These are phyloP conservation scores for Phoebastria nigripes DNA, from an alignment of 2,797 vertebrate species.

Conservation along the genomic window DNA sequence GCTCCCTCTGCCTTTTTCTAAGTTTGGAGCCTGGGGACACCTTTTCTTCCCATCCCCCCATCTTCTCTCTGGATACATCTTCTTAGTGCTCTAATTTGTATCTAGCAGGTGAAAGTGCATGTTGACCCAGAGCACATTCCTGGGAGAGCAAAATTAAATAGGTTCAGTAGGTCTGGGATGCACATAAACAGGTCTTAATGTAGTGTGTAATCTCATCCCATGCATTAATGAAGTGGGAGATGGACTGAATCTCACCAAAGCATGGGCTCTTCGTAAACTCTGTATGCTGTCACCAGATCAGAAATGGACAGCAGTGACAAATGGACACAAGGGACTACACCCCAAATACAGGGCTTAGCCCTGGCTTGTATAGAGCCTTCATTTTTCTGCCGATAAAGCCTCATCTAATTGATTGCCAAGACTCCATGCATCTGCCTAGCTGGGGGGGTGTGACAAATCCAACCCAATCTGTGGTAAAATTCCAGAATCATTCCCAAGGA, in stretches of 20 bases:
- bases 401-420: neutral
- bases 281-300: neutral
- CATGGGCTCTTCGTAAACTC: neutral
- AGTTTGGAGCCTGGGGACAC: neutral
- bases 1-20: neutral
- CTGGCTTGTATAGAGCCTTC: neutral
- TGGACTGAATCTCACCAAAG: slow-evolving; percentile 1
- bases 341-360: neutral
- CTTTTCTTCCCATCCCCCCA: neutral
- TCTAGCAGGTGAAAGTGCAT: neutral
- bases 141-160: slow-evolving; percentile 39
- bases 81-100: neutral
- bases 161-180: neutral
- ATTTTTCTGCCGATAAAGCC: neutral
- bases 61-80: neutral
- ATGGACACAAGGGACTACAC: neutral
- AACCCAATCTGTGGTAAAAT: neutral
- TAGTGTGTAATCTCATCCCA: neutral
- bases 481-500: neutral
- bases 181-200: slow-evolving; percentile 41
- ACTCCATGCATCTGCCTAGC: neutral
- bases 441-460: rapidly evolving
- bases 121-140: slow-evolving; percentile 10
- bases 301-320: neutral
- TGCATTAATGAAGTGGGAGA: slow-evolving; percentile 13